Conservation (phyloP, 2,888 invertebrate genomes). For the Drosophila peninsularis region DNA sequence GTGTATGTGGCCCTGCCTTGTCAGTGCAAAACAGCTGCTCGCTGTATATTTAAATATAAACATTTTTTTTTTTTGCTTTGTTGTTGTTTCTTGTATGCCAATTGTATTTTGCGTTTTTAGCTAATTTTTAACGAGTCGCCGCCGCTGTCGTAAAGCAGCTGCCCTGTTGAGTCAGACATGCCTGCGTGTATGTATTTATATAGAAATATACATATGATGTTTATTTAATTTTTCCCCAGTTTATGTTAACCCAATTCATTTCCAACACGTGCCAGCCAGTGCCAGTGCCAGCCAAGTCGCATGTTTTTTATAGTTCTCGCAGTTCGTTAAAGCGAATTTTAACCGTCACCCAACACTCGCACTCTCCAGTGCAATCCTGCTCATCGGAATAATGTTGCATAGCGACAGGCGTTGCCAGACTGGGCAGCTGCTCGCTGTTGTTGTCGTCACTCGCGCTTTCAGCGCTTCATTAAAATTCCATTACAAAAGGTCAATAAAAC, state of each 20-base stretch:
- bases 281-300: not conserved
- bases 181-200: not conserved
- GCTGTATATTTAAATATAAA: slow-evolving; percentile 51
- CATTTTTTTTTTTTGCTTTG: slow-evolving; percentile 27
- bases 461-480: slow-evolving; percentile 57
- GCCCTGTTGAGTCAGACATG: slow-evolving; percentile 36
- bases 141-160: slow-evolving; percentile 34
- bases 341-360: slow-evolving; percentile 5
- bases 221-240: slow-evolving; percentile 11
- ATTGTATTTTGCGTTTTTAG: slow-evolving; percentile 54
- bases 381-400: slow-evolving; percentile 18
- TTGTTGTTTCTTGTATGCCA: slow-evolving; percentile 20
- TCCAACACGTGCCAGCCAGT: slow-evolving; percentile 47
- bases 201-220: not conserved
- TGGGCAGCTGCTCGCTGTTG: not conserved
- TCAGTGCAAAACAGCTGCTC: slow-evolving; percentile 50
- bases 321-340: slow-evolving; percentile 2
- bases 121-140: slow-evolving; percentile 44
- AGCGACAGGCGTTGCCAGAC: slow-evolving; percentile 25
- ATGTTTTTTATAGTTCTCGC: not conserved
- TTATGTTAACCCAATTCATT: slow-evolving; percentile 55
- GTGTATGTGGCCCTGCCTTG: slow-evolving; percentile 16
- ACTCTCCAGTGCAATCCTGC: slow-evolving; percentile 18
- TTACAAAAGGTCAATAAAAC: slow-evolving; percentile 77
- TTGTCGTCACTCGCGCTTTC: slow-evolving; percentile 55